Conservation (phyloP, 1,140 invertebrate genomes). For the Colletes latitarsis region DNA sequence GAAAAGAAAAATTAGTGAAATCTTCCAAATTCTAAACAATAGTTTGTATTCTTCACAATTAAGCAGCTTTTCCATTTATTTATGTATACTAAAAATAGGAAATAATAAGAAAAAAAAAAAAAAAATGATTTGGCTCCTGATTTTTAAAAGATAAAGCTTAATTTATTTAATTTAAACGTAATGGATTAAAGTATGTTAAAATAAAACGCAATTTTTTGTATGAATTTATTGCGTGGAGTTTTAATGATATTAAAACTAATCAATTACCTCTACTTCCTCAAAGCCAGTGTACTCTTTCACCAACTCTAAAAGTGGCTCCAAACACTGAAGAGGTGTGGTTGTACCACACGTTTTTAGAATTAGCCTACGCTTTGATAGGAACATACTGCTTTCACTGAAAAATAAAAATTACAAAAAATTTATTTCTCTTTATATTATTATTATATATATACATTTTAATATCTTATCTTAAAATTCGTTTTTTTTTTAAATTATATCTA, state of each 20-base stretch:
- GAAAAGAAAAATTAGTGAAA: too few species aligned
- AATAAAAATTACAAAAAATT: conserved; percentile 42
- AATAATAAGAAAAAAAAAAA: too few species aligned
- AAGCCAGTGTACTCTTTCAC: conserved; percentile 94
- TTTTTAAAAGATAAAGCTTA: neutral
- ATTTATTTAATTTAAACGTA: neutral
- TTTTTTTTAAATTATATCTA: neutral
- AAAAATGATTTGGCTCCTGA: too few species aligned
- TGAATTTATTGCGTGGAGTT: too few species aligned
- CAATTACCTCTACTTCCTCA: conserved; percentile 86
- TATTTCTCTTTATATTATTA: conserved; percentile 6
- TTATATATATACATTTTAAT: neutral
- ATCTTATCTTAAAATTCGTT: neutral
- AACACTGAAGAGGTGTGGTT: conserved; percentile 96
- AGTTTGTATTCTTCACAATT: too few species aligned
- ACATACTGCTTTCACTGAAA: conserved; percentile 98
- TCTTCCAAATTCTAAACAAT: too few species aligned
- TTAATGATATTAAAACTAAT: too few species aligned
- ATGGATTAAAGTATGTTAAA: too few species aligned
- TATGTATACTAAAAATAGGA: too few species aligned
- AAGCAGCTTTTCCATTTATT: too few species aligned
- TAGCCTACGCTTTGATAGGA: conserved; percentile 95
- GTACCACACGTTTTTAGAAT: conserved; percentile 99
- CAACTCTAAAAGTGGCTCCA: conserved; percentile 91
- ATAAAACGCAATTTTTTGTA: too few species aligned